Conservation (phyloP, 2,113 vertebrate species). For the Crypturellus undulatus region DNA sequence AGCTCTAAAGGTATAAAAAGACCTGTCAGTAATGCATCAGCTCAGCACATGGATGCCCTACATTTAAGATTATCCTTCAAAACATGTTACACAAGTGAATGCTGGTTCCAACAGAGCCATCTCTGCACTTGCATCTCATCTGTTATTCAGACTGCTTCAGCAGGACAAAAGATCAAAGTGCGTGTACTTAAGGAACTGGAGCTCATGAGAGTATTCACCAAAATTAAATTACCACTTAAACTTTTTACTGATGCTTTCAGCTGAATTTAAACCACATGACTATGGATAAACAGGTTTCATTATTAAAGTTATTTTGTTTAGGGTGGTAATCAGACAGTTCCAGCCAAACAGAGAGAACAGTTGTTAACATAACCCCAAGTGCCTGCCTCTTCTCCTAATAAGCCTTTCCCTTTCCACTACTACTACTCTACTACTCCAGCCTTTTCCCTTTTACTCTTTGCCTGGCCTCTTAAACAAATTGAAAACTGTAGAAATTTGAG, state of each 20-base stretch:
- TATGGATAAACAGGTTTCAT: background rate
- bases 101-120: background rate
- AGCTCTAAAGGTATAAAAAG: too few relatives aligned
- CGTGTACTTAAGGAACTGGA: background rate
- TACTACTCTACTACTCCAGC: background rate
- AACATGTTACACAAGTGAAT: background rate
- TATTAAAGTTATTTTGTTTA: background rate
- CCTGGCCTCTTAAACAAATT: background rate
- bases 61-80: background rate
- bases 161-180: background rate
- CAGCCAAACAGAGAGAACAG: background rate
- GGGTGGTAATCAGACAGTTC: background rate
- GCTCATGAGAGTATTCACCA: background rate
- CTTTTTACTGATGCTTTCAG: background rate
- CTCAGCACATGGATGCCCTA: background rate
- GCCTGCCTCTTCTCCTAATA: background rate
- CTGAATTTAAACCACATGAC: background rate
- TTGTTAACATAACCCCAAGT: background rate
- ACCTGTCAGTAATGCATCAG: background rate
- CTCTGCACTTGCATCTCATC: background rate
- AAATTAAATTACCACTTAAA: background rate
- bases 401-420: background rate
- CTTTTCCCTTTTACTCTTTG: background rate
- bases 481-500: background rate
- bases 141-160: background rate